Conservation (phyloP, 2,888 invertebrate genomes). For the Blastobasis lacticolella region DNA sequence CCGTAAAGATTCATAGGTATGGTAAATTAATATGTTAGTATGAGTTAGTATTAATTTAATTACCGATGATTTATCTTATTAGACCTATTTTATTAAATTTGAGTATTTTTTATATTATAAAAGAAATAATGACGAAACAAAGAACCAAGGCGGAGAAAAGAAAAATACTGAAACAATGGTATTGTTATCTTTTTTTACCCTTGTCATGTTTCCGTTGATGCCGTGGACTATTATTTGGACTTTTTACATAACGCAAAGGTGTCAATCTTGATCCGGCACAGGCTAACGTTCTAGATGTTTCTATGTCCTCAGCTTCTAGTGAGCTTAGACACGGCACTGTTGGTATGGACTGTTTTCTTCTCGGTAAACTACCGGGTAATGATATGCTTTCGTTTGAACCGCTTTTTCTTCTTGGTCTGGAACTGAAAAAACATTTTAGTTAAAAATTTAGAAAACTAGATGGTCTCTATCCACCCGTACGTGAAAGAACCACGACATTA, state of each 20-base stretch:
- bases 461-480: too few relatives aligned
- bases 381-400: conserved; percentile 77
- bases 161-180: too few relatives aligned
- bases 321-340: conserved; percentile 63
- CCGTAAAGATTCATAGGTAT: too few relatives aligned
- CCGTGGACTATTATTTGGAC: conserved; percentile 69
- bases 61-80: too few relatives aligned
- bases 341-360: conserved; percentile 75
- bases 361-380: conserved; percentile 75
- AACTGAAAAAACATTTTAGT: conserved; percentile 10
- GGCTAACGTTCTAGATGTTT: conserved; percentile 61
- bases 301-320: conserved; percentile 67
- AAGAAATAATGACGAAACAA: too few relatives aligned
- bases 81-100: too few relatives aligned
- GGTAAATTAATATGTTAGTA: too few relatives aligned
- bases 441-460: too few relatives aligned
- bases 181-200: conserved; percentile 26
- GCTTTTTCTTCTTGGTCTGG: conserved; percentile 62
- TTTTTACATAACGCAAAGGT: conserved; percentile 59
- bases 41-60: too few relatives aligned
- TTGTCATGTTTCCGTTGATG: conserved; percentile 61
- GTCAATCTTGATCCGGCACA: conserved; percentile 64
- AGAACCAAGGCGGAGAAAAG: too few relatives aligned
- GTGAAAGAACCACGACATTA: too few relatives aligned
- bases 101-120: too few relatives aligned